Evolutionary conservation across 2,888 invertebrate species (phyloP).

Genomic region (Hyposoter dolosus): DNA sequence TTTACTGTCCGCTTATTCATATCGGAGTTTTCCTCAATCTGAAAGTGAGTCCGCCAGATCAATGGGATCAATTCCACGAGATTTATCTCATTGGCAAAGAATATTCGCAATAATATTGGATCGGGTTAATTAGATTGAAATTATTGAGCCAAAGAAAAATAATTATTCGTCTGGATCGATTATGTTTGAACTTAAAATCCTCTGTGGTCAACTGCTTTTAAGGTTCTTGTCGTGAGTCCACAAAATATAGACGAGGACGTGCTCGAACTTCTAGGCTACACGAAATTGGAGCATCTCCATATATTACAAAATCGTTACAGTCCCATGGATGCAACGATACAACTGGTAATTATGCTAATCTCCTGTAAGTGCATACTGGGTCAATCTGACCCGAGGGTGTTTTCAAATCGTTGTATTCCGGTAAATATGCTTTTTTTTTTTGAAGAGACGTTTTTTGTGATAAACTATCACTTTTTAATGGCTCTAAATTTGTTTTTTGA

Average conservation of each 20-base stretch:
- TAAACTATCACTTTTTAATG: no score
- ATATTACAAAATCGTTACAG: constrained; percentile 91
- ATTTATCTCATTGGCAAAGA: background rate
- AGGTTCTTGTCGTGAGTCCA: constrained; percentile 89
- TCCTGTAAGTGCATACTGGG: no score
- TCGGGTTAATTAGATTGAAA: background rate
- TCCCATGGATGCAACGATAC: constrained; percentile 86
- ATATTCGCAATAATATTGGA: no score
- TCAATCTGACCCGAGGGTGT: no score
- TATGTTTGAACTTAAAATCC: background rate
- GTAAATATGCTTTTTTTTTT: no score
- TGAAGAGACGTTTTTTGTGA: no score
- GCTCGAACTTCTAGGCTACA: constrained; percentile 88
- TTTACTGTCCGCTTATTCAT: constrained; percentile 90
- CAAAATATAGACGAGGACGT: constrained; percentile 92
- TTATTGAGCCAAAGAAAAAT: background rate
- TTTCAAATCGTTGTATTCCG: no score
- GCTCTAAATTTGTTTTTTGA: no score
- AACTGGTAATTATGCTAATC: constrained; percentile 84
- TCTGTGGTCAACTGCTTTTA: constrained; percentile 54
- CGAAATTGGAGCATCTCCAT: constrained; percentile 88
- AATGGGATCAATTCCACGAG: background rate
- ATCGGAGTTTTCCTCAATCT: constrained; percentile 92
- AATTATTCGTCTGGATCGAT: no score
- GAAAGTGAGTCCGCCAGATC: constrained; percentile 84